A percentile compares a stretch with the other conserved stretches of the same genome.
Conservation (phyloP, 2,113 vertebrate genomes). For the Gallinago paraguaiae region DNA sequence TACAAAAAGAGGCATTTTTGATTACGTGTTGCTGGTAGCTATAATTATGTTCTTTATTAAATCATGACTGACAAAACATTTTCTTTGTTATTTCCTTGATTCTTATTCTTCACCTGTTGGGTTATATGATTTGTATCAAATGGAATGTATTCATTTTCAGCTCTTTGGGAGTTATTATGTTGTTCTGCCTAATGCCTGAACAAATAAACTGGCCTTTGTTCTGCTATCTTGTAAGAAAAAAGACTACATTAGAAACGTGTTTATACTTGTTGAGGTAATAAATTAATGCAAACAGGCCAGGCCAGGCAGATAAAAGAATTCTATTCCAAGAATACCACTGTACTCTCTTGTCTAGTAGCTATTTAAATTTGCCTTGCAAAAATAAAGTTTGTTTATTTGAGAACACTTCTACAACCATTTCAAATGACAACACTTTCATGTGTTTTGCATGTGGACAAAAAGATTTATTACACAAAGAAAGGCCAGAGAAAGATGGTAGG, state of each 20-base stretch:
- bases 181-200: not conserved
- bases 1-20: not conserved
- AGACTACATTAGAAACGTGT: not conserved
- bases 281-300: not conserved
- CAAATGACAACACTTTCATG: not conserved
- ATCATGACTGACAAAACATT: not conserved
- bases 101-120: not conserved
- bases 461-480: not conserved
- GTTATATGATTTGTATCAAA: not conserved
- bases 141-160: not conserved
- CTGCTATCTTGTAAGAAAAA: not conserved
- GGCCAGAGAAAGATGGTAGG: not conserved
- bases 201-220: conserved; percentile 8
- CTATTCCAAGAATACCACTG: not conserved
- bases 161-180: not conserved
- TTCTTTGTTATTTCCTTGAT: not conserved
- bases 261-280: conserved; percentile 2
- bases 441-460: not conserved
- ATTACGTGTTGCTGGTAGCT: not conserved
- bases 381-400: not conserved
- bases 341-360: not conserved
- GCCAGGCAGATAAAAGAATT: not conserved
- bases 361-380: not conserved
- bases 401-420: not conserved
- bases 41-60: not conserved